Percentiles rank a stretch among this genome's conserved stretches.
These are phyloP conservation scores for Galleria mellonella DNA, from an alignment of 1,140 invertebrate species.

Conservation along the genomic window DNA sequence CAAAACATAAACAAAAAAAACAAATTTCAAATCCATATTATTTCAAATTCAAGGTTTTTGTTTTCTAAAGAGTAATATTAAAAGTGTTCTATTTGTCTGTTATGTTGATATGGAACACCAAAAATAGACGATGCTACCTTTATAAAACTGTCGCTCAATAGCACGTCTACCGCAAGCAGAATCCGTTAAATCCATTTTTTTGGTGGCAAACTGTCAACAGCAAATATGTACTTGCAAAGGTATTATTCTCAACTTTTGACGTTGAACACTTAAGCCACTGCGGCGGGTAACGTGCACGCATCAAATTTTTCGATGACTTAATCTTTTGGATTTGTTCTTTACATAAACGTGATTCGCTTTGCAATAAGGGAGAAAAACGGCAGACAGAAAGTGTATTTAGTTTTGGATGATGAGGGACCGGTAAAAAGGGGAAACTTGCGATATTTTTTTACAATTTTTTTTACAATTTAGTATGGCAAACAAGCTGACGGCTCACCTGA, in stretches of 20 bases:
- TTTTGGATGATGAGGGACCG: no score
- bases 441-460: no score
- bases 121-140: no score
- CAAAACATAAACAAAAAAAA: no score
- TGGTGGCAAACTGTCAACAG: conserved; percentile 15
- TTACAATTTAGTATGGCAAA: no score
- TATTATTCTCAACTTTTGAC: conserved; percentile 1
- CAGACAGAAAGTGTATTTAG: neutral
- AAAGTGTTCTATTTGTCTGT: no score
- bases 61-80: no score
- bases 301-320: conserved; percentile 31
- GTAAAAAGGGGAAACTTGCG: no score
- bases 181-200: conserved; percentile 25
- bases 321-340: conserved; percentile 22
- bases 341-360: conserved; percentile 9
- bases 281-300: conserved; percentile 28
- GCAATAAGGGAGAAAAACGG: neutral
- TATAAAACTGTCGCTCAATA: conserved; percentile 9
- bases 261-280: conserved; percentile 22
- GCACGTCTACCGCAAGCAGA: conserved; percentile 3
- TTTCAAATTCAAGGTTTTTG: no score
- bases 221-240: conserved; percentile 15
- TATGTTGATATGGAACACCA: no score
- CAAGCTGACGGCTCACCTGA: no score
- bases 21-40: no score